These are phyloP conservation scores for Apus apus DNA, from an alignment of 2,113 vertebrate species.

Conservation along the genomic window DNA sequence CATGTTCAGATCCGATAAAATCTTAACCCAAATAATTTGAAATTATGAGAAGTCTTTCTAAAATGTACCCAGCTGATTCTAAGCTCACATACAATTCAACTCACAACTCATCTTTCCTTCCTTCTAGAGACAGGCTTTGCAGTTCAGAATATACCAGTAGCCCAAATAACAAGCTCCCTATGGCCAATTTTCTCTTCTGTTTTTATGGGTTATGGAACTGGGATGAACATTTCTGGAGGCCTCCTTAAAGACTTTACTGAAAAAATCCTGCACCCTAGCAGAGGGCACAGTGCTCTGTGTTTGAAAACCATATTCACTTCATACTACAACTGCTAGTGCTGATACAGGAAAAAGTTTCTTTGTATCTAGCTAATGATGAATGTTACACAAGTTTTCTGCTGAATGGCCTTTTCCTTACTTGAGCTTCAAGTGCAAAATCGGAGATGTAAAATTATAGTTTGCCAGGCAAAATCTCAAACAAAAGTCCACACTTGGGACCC, in stretches of 20 bases:
- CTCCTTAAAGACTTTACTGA: background rate
- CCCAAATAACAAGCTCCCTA: background rate
- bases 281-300: background rate
- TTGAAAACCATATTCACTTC: background rate
- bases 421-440: background rate
- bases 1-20: background rate
- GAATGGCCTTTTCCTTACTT: background rate
- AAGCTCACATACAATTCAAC: background rate
- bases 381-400: background rate
- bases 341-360: background rate
- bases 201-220: background rate
- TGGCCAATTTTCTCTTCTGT: background rate
- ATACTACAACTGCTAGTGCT: background rate
- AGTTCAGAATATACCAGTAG: background rate
- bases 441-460: background rate
- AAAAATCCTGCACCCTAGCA: background rate
- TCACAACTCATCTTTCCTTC: background rate
- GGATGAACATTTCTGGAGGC: background rate
- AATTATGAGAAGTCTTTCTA: background rate
- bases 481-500: rapidly evolving
- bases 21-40: background rate
- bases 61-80: background rate
- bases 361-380: background rate
- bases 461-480: background rate
- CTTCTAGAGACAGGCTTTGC: background rate